A percentile compares a stretch with the other conserved stretches of the same genome.
Evolutionary conservation across 1,140 invertebrate genomes (phyloP).

Genomic region (silkworm (Bombyx mori)): ASM3026992v2 NC_085128.1:5515501-5516000

Average conservation of each 20-base stretch:
- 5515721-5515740: slow-evolving; percentile 34
- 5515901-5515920: slow-evolving; percentile 31
- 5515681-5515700: slow-evolving; percentile 19
- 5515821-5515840: slow-evolving; percentile 44
- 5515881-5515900: slow-evolving; percentile 54
- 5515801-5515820: slow-evolving; percentile 35
- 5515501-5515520: too few species aligned
- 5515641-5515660: too few species aligned
- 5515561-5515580: too few species aligned
- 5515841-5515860: slow-evolving; percentile 48
- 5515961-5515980: too few species aligned
- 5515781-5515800: slow-evolving; percentile 50
- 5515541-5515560: too few species aligned
- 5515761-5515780: slow-evolving; percentile 39
- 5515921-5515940: slow-evolving; percentile 32
- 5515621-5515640: too few species aligned
- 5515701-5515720: slow-evolving; percentile 43
- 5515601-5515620: too few species aligned
- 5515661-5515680: too few species aligned
- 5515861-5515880: slow-evolving; percentile 59
- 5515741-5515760: slow-evolving; percentile 47
- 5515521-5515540: too few species aligned
- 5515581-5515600: too few species aligned
- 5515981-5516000: too few species aligned
- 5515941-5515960: neutral